Evolutionary conservation across 2,113 vertebrate species (phyloP), one percentile per base, ranked within the genome.

Genomic region (Prolemur simus): DNA sequence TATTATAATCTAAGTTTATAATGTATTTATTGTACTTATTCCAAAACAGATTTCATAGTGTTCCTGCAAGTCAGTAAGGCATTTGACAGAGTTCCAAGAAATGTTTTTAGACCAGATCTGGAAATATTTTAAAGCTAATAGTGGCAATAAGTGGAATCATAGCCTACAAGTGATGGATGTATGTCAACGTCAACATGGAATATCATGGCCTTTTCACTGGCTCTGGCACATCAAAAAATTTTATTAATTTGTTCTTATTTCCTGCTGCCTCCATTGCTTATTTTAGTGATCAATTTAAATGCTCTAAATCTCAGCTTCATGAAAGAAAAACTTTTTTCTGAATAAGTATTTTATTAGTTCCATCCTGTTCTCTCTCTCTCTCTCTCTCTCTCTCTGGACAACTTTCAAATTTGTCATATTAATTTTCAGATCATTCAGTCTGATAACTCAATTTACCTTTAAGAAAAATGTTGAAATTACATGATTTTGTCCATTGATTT

Each of bases 391-490:
- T 60, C 5, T 77, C 39, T 29, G 63, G 74, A 74, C 1, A 66
- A 6, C 58, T 87, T 95, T 89, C 45, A 89, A 54, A 52, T 71
- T 71, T 94, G 17, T 92, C 60, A 21, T 81, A 66, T 94, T 89
- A 95, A 93, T 89, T 93, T 68, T 21, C 34, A 89, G 54, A 66
- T 89, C 83, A 95, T 92, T 95, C 60, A 76, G 23, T 66, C 58
- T 89, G 69, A 95, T 63, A 84, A 96, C 39, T 95, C 87, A 92
- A 84, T 96, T 92, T 96, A 87, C 89, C 71, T 91, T 78, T 87
- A 96, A 92, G 68, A 29, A 95, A 96, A 92, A 87, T 91, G 78
- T 95, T 74, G 52, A 71, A 92, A 94, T 84, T 84, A 74, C 23
- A 76, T 89, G 82, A 69, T 92, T 97, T 96, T 89, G 29, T 77